A percentile compares a stretch with the other conserved stretches of the same genome.
phyloP scores from a whole-genome alignment of 2,888 invertebrate species.

The Lochmaea crataegi region DNA sequence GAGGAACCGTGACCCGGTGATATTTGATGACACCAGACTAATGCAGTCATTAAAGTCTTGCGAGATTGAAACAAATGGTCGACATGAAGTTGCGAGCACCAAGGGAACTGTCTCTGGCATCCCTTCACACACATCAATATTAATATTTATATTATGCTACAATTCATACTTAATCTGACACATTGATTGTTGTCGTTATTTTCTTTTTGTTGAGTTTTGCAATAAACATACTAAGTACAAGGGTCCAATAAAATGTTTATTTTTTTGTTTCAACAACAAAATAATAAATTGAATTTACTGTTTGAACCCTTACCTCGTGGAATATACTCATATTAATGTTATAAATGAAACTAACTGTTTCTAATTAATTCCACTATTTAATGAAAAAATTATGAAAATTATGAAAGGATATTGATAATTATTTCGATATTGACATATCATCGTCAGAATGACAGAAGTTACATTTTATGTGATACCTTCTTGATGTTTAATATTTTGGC shows the following conservation, averaged over 20 bases:
- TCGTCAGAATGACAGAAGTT: too few relatives aligned
- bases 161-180: slow-evolving; percentile 42
- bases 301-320: too few relatives aligned
- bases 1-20: slow-evolving; percentile 52
- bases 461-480: too few relatives aligned
- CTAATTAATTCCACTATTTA: too few relatives aligned
- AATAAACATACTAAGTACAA: background rate
- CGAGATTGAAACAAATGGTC: slow-evolving; percentile 69
- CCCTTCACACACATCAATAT: slow-evolving; percentile 68
- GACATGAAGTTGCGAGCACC: slow-evolving; percentile 56
- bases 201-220: slow-evolving; percentile 16
- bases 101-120: slow-evolving; percentile 65
- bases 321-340: too few relatives aligned
- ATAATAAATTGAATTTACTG: slow-evolving; percentile 25
- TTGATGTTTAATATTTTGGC: too few relatives aligned
- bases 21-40: slow-evolving; percentile 57
- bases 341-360: too few relatives aligned
- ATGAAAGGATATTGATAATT: too few relatives aligned
- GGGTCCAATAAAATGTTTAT: slow-evolving; percentile 32
- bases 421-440: too few relatives aligned
- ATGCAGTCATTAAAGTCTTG: slow-evolving; percentile 60
- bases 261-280: background rate
- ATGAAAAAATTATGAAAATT: too few relatives aligned
- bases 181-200: slow-evolving; percentile 39
- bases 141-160: slow-evolving; percentile 45